Percentiles rank a stretch among this genome's conserved stretches.
These are phyloP conservation scores for Manduca sexta DNA, from an alignment of 1,140 invertebrate genomes.

Conservation along the genomic window DNA sequence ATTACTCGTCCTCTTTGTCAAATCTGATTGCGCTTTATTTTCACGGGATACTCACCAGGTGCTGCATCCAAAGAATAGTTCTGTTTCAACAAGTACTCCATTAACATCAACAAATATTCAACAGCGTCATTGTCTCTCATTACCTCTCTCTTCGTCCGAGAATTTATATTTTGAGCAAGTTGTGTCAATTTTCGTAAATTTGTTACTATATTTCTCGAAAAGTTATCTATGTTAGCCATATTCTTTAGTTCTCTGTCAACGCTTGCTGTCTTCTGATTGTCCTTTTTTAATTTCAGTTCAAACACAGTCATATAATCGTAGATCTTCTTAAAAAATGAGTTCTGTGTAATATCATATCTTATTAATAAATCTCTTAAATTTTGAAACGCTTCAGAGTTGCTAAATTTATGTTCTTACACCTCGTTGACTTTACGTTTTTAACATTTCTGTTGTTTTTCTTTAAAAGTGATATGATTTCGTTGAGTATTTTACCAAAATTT, in stretches of 20 bases:
- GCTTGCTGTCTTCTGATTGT: conserved; percentile 17
- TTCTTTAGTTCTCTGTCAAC: conserved; percentile 17
- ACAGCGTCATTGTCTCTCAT: conserved; percentile 35
- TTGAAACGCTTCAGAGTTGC: conserved; percentile 17
- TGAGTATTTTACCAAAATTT: conserved; percentile 41
- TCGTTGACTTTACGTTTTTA: conserved; percentile 3
- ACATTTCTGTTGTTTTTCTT: conserved; percentile 12
- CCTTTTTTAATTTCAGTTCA: conserved; percentile 16
- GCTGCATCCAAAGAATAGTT: conserved; percentile 25
- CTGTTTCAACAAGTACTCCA: conserved; percentile 53
- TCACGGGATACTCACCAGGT: conserved; percentile 31
- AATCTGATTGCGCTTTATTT: too few species aligned
- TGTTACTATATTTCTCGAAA: conserved; percentile 40
- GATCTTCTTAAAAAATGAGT: conserved; percentile 45
- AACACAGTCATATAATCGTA: conserved; percentile 33
- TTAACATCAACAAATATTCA: conserved; percentile 51
- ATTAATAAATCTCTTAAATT: conserved; percentile 36
- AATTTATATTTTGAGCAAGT: conserved; percentile 30
- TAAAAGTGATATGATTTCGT: conserved; percentile 39
- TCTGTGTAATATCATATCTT: conserved; percentile 46
- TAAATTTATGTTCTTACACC: conserved; percentile 6
- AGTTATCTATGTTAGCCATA: conserved; percentile 24
- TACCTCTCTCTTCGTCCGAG: conserved; percentile 31
- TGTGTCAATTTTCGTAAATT: conserved; percentile 45
- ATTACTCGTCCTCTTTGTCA: too few species aligned